Evolutionary conservation across 2,113 vertebrate genomes (phyloP).

Genomic region (Glaucomys volans): DNA sequence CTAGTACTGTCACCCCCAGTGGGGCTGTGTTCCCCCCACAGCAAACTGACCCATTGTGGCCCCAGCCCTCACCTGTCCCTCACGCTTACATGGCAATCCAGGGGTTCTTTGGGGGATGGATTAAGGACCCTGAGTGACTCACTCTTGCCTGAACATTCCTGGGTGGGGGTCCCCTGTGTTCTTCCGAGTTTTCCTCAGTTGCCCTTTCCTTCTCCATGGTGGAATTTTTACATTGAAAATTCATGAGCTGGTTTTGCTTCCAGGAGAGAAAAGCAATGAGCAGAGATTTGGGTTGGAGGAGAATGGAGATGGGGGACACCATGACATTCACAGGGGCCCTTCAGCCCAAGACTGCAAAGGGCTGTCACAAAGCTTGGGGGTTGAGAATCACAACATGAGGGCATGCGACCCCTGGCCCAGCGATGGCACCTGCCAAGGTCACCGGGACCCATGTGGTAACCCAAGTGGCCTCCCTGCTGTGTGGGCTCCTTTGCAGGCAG

Average conservation of each 20-base stretch:
- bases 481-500: neutral
- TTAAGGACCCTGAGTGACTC: neutral
- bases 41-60: neutral
- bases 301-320: no score
- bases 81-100: accelerated
- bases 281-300: neutral
- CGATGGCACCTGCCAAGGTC: neutral
- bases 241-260: no score
- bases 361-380: no score
- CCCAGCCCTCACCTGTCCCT: no score
- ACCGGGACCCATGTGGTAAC: neutral
- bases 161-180: neutral
- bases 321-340: no score
- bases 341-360: neutral
- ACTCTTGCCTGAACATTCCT: neutral
- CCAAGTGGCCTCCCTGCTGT: neutral
- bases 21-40: neutral
- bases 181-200: neutral
- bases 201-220: neutral
- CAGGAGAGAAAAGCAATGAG: no score
- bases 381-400: neutral
- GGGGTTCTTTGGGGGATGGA: neutral
- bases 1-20: no score
- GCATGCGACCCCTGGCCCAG: no score
- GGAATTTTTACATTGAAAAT: neutral